Percentiles rank a stretch among this genome's conserved stretches.
phyloP scores from a whole-genome alignment of 2,113 vertebrate genomes.

The Esox niger region DNA sequence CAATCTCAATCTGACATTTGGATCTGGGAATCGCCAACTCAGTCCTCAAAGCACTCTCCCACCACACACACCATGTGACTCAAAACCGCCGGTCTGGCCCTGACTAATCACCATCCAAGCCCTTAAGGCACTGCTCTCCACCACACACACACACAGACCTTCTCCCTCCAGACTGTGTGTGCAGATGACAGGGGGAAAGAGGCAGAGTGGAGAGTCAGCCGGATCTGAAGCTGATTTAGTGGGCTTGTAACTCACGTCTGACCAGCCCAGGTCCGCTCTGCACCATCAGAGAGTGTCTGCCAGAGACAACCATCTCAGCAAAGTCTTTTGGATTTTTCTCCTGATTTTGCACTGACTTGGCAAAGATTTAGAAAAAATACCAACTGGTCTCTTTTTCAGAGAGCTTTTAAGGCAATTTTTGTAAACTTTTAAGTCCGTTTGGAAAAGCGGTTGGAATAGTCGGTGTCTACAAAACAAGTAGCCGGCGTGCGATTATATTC shows the following conservation, averaged over 20 bases:
- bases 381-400: slow-evolving; percentile 2
- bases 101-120: neutral
- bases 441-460: too few relatives aligned
- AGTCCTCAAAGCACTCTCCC: neutral
- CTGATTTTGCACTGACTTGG: slow-evolving; percentile 26
- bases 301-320: slow-evolving; percentile 37
- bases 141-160: neutral
- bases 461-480: too few relatives aligned
- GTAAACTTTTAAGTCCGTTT: neutral
- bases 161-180: slow-evolving; percentile 8
- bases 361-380: slow-evolving; percentile 22
- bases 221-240: slow-evolving; percentile 52
- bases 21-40: neutral
- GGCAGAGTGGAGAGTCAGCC: slow-evolving; percentile 33
- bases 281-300: slow-evolving; percentile 1
- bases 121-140: neutral
- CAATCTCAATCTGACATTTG: neutral
- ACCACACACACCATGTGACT: neutral
- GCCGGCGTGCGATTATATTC: slow-evolving; percentile 24
- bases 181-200: slow-evolving; percentile 31
- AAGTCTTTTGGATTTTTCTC: slow-evolving; percentile 36
- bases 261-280: neutral
- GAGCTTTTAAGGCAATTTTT: too few relatives aligned
- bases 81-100: neutral
- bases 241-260: slow-evolving; percentile 36